These are phyloP conservation scores for Perca schrenkii DNA, from an alignment of 2,113 vertebrate genomes.

Conservation along the genomic window DNA sequence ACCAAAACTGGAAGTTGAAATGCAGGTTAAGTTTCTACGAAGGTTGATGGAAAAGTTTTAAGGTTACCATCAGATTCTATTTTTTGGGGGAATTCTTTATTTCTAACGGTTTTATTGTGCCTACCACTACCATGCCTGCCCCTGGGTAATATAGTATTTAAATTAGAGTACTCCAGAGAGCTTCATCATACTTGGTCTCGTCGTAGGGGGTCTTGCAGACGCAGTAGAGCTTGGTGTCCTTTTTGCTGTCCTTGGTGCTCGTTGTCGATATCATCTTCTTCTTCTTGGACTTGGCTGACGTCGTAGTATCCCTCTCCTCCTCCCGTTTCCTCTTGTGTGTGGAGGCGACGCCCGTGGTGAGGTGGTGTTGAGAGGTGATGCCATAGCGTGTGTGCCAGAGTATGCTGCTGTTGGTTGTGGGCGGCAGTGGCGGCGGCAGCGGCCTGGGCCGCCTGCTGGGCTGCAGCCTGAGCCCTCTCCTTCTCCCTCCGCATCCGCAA, in stretches of 20 bases:
- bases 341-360: slow-evolving; percentile 56
- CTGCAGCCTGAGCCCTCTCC: slow-evolving; percentile 89
- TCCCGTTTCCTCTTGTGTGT: slow-evolving; percentile 96
- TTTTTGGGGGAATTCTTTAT: background rate
- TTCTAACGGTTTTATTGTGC: background rate
- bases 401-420: slow-evolving; percentile 70
- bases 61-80: background rate
- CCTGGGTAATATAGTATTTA: background rate
- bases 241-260: slow-evolving; percentile 95
- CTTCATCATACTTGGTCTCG: slow-evolving; percentile 93
- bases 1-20: slow-evolving; percentile 7
- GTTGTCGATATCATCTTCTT: slow-evolving; percentile 98
- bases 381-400: slow-evolving; percentile 46
- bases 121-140: background rate
- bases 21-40: background rate
- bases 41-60: background rate
- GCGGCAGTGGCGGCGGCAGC: slow-evolving; percentile 57
- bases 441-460: slow-evolving; percentile 75
- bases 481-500: slow-evolving; percentile 92
- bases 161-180: background rate
- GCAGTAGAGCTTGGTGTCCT: slow-evolving; percentile 98
- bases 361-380: slow-evolving; percentile 64
- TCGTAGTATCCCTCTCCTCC: slow-evolving; percentile 85
- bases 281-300: slow-evolving; percentile 91
- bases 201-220: slow-evolving; percentile 99